Base-by-base conservation (phyloP, 2,113 vertebrate genomes). In the Cyprinodon brontotheroides region DNA sequence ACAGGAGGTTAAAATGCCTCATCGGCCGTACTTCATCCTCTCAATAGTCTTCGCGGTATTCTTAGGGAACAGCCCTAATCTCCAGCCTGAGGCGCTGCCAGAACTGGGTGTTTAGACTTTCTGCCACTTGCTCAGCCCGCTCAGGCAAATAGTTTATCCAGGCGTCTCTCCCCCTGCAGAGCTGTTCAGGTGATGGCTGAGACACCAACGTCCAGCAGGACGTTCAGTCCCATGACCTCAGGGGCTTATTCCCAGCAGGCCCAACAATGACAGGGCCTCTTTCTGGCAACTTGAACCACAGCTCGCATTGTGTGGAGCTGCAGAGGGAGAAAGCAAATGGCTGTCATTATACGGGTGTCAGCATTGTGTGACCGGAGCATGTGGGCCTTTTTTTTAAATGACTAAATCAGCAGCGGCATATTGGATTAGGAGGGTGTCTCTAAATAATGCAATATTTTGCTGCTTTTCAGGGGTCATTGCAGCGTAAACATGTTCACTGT, bases 11-110 rank as follows among this genome's bases (percentile, higher is more conserved):
- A 57, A 57, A 57, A 9, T 39, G 75, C 76, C 83, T 88, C 65
- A 61, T 90, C 81, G 86, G 66, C 63, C 11, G 6, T 91, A 93
- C 92, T 90, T 89, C 79, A 81, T 79, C 75, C 50, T 66, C 69
- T 80, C 67, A 13, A 7, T 75, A 89, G 87, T 76, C 45, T 61
- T 45, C 20, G 43, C 37, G 0, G 40, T 71, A 90, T 92, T 90
- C 87, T 88, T 86, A 78, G 89, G 89, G 61, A 87, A 87, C 82
- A 0, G 29, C 1, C 20, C 63, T 89, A 84, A 91, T 85, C 81
- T 73, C 37, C 65, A 43, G 37, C 65, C 65, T 79, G 37, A 70
- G 37, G 29, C 38, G 66, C 65, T 62, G 66, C 59, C 41, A 50
- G 64, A 47, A 59, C 15, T 0, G 37, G 29, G 63, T 81, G 72